Evolutionary conservation across 1,140 invertebrate genomes (phyloP).

Genomic region (Acyrthosiphon pisum): DNA sequence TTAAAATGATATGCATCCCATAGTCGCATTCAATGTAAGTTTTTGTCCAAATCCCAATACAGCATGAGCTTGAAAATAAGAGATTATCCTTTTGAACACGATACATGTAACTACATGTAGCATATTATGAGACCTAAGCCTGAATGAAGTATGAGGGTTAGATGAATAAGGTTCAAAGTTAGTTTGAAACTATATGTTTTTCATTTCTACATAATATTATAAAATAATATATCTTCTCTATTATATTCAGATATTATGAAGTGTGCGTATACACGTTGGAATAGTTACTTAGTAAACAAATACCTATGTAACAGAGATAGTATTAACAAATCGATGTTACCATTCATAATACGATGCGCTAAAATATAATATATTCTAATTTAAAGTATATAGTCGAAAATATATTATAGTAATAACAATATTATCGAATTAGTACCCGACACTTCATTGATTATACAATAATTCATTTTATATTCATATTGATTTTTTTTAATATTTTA

Average conservation of each 20-base stretch:
- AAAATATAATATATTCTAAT: no score
- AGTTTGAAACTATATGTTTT: not conserved
- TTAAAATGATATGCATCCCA: not conserved
- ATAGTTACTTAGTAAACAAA: not conserved
- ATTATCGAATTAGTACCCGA: no score
- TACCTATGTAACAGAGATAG: not conserved
- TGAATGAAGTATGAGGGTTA: not conserved
- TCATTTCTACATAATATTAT: not conserved
- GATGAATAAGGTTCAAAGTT: not conserved
- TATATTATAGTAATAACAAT: no score
- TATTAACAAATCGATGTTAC: not conserved
- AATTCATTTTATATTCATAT: no score
- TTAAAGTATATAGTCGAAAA: no score
- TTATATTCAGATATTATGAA: not conserved
- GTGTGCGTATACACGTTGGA: not conserved
- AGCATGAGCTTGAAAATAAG: not conserved
- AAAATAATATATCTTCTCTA: not conserved
- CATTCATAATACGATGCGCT: not conserved
- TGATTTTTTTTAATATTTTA: no score
- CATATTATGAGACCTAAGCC: not conserved
- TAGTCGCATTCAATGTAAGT: not conserved
- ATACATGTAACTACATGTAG: not conserved
- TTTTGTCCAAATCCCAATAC: not conserved
- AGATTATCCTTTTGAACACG: not conserved
- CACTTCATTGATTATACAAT: no score